A percentile compares a stretch with the other conserved stretches of the same genome.
Conservation (phyloP, 2,113 vertebrate genomes). For the Petaurus breviceps region DNA sequence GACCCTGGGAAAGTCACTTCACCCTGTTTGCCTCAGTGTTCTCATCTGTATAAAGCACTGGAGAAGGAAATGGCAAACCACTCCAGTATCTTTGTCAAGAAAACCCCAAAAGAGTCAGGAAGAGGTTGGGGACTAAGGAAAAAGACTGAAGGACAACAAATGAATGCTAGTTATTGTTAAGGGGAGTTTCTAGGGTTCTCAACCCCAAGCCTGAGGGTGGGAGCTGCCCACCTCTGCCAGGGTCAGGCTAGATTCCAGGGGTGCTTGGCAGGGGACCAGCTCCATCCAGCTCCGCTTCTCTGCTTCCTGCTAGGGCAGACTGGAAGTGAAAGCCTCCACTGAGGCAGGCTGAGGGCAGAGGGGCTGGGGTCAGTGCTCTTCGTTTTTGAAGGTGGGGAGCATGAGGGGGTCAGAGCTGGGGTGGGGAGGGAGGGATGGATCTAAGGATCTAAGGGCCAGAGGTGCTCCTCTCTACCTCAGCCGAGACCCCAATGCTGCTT, state of each 20-base stretch:
- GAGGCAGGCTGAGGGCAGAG: background rate
- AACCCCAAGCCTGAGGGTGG: too few species aligned
- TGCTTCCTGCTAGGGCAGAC: background rate
- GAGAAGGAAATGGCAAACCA: too few species aligned
- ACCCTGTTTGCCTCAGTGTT: too few species aligned
- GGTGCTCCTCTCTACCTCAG: background rate
- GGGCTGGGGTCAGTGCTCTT: background rate
- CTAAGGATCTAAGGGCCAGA: background rate
- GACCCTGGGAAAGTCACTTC: background rate
- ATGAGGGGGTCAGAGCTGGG: background rate
- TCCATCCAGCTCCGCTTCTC: background rate
- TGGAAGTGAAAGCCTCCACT: background rate
- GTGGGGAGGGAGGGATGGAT: background rate
- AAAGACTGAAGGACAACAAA: too few species aligned
- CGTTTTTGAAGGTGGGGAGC: background rate
- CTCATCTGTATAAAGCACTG: background rate
- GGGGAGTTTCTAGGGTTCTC: background rate
- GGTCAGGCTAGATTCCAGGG: background rate
- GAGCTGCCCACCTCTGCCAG: background rate
- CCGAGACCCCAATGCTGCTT: background rate
- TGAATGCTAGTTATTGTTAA: background rate
- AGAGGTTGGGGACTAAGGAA: background rate
- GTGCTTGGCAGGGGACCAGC: background rate
- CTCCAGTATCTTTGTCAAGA: background rate
- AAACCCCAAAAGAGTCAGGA: background rate